Base-by-base conservation (phyloP, 2,888 invertebrate genomes). In the Leptopilina myrica region DNA sequence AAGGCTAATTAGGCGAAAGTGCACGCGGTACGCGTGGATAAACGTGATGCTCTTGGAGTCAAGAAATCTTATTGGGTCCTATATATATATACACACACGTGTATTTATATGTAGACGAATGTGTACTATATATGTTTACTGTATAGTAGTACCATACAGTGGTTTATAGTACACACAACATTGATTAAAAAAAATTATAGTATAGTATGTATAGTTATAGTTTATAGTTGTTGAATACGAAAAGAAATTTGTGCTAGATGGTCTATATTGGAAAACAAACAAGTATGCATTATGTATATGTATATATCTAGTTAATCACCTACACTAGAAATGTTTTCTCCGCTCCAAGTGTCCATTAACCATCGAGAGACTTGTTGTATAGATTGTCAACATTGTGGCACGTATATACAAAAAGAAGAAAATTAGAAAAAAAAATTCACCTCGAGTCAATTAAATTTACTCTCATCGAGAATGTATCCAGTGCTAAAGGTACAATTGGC, bases 1-100 rank as follows among this genome's bases (percentile, higher is more conserved):
- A 79, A 81, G 80, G 80, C 80, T 81, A 82, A 84, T 84, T 82
- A 81, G 81, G 79, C 80, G 82, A 80, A 84, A 82, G 81, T 73
- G 73, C 80, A 82, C 79, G 82, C 77, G 79, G 80, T 82, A 83
- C 82, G 80, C 81, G 82, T 83, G 82, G 81, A 84, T 81, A 62
- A 62, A 81, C 69, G 79, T 79, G 81, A 83, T 78, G 79, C 79
- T 66, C 79, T 75, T 49, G 69, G 53, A 73, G 73, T 53, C 73
- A 56, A 56, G 73, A 26, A 33, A 73, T 73, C 56, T 73, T 73
- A 73, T 73, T 73, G 73, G 73, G 14, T 12, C 53, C 49, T 49
- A 49, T 49, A 49, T 49, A 49, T 49, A 49, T 49, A 49, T 7
- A 49, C 20, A 20, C 33, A 33, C 33, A 33, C 33, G 33, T 33